Conservation (phyloP, 2,888 invertebrate species). For the Habroteleia sp. region DNA sequence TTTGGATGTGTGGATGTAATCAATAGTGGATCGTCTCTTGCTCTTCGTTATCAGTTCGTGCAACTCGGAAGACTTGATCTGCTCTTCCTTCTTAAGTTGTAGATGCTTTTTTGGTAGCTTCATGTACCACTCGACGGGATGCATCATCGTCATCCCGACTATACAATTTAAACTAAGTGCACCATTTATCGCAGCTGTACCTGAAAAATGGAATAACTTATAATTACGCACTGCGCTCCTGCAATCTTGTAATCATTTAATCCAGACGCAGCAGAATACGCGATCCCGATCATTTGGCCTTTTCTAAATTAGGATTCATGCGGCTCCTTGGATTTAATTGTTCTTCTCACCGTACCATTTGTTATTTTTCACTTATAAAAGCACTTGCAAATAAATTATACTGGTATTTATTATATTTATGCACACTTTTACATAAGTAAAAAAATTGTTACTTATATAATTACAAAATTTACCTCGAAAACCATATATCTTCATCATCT, state of each 20-base stretch:
- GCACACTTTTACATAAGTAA: too few species aligned
- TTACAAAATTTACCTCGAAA: conserved; percentile 83
- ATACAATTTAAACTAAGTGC: conserved; percentile 86
- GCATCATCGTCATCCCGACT: conserved; percentile 87
- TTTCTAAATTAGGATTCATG: neutral
- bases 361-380: too few species aligned
- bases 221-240: conserved; percentile 37
- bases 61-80: conserved; percentile 64
- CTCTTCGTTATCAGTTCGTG: conserved; percentile 60
- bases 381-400: too few species aligned
- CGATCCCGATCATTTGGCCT: conserved; percentile 2
- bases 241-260: conserved; percentile 53
- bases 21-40: conserved; percentile 71
- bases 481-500: conserved; percentile 85
- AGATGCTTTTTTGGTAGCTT: conserved; percentile 58
- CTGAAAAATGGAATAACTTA: conserved; percentile 65
- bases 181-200: conserved; percentile 85
- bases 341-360: too few species aligned
- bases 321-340: too few species aligned
- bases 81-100: conserved; percentile 67
- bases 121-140: conserved; percentile 87
- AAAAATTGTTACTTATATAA: too few species aligned
- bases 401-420: too few species aligned
- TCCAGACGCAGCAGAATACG: conserved; percentile 11
- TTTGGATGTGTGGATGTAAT: conserved; percentile 65